Evolutionary conservation across 2,888 invertebrate genomes (phyloP).

Genomic region (Tachina fera): DNA sequence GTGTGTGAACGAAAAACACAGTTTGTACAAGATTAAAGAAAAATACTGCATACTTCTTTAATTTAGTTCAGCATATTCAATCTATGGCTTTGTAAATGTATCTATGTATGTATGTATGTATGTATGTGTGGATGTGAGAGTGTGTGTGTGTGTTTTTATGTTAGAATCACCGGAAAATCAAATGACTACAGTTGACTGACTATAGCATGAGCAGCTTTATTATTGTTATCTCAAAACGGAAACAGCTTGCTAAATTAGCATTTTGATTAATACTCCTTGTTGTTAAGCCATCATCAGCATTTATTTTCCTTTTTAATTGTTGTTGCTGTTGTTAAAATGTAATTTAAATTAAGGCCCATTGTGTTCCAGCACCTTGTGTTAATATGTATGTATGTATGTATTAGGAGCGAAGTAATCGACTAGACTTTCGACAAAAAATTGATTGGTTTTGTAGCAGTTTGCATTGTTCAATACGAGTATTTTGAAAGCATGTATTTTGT

Average conservation of each 20-base stretch:
- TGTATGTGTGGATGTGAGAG: not conserved
- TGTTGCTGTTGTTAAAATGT: constrained; percentile 12
- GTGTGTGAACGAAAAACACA: no score
- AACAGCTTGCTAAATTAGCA: constrained; percentile 40
- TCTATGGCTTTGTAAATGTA: no score
- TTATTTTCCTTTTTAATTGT: not conserved
- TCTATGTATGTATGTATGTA: not conserved
- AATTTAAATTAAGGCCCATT: constrained; percentile 50
- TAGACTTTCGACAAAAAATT: constrained; percentile 11
- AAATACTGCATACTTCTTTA: no score
- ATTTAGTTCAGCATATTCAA: no score
- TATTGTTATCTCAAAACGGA: constrained; percentile 17
- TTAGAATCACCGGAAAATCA: not conserved
- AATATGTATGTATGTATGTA: not conserved
- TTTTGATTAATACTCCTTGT: constrained; percentile 58
- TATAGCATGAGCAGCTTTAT: not conserved
- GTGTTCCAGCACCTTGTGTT: not conserved
- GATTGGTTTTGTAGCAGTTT: not conserved
- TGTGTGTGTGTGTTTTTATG: not conserved
- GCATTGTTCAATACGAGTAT: not conserved
- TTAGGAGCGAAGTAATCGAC: not conserved
- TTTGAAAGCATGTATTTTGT: constrained; percentile 3
- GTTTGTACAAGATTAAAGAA: no score
- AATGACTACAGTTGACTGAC: not conserved
- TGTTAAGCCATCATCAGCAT: constrained; percentile 26